A percentile compares a stretch with the other conserved stretches of the same genome.
phyloP scores from a whole-genome alignment of 2,113 vertebrate genomes.

The Anseranas semipalmata region DNA sequence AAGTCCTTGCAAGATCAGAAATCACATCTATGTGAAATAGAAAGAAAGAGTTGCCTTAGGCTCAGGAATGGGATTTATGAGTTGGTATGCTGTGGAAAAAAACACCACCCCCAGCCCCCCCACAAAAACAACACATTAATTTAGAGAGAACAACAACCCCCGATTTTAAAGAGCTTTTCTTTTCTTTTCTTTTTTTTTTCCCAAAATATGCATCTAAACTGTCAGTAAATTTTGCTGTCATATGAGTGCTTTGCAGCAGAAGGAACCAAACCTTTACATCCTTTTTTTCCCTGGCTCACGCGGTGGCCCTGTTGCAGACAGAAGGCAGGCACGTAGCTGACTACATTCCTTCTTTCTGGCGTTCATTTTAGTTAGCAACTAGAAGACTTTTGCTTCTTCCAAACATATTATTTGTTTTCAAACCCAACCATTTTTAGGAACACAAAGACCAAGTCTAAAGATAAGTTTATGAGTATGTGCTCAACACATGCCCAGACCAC shows the following conservation, averaged over 20 bases:
- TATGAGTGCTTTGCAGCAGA: neutral
- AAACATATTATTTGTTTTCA: neutral
- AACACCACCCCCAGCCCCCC: too few species aligned
- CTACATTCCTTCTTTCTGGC: accelerated
- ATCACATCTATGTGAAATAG: neutral
- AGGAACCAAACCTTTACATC: neutral
- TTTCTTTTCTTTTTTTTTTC: neutral
- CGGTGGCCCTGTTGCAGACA: neutral
- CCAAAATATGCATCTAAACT: neutral
- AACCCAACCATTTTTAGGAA: neutral
- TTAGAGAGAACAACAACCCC: neutral
- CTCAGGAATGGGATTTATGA: neutral
- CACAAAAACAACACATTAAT: neutral
- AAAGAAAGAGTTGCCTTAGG: neutral
- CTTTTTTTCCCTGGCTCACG: neutral
- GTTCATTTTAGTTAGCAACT: neutral
- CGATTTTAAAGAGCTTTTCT: neutral
- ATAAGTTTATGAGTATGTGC: neutral
- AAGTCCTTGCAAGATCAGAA: neutral
- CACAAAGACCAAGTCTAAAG: neutral
- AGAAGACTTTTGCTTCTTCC: neutral
- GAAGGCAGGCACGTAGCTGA: neutral
- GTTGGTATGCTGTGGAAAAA: neutral
- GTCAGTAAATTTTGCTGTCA: neutral
- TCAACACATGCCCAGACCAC: neutral